These are phyloP conservation scores for Cantharis flavilabris DNA, from an alignment of 2,888 invertebrate genomes.

Conservation along the genomic window DNA sequence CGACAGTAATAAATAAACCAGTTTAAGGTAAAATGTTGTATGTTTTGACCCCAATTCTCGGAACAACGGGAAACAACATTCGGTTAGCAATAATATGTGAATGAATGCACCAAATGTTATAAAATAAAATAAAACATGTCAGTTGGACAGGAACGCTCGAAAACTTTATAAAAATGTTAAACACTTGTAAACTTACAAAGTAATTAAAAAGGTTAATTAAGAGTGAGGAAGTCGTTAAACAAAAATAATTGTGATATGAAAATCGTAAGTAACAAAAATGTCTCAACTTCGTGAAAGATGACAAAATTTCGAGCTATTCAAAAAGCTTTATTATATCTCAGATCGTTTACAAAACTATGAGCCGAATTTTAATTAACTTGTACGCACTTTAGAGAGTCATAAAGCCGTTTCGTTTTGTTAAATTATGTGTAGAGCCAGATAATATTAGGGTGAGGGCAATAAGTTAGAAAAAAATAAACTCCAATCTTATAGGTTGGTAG, in stretches of 20 bases:
- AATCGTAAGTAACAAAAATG: neutral
- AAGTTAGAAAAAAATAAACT: neutral
- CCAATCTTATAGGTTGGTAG: neutral
- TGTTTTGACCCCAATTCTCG: neutral
- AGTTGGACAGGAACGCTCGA: neutral
- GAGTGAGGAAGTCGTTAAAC: neutral
- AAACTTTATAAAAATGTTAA: neutral
- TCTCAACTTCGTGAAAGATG: neutral
- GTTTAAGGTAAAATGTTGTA: neutral
- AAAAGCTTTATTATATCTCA: neutral
- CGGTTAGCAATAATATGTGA: neutral
- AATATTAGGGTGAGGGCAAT: neutral
- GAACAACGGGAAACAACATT: neutral
- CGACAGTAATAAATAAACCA: neutral
- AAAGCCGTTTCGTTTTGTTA: neutral
- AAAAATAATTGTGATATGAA: neutral
- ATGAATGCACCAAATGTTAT: neutral
- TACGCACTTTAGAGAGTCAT: neutral
- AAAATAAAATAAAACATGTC: neutral
- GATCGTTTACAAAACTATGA: neutral
- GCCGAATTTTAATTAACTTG: neutral
- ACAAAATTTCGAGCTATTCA: neutral
- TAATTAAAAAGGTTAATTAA: neutral
- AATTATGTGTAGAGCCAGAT: neutral
- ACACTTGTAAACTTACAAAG: neutral